Evolutionary conservation across 2,797 vertebrate genomes (phyloP), one percentile per base, ranked within the genome.

Genomic region (Gila robusta): DNA sequence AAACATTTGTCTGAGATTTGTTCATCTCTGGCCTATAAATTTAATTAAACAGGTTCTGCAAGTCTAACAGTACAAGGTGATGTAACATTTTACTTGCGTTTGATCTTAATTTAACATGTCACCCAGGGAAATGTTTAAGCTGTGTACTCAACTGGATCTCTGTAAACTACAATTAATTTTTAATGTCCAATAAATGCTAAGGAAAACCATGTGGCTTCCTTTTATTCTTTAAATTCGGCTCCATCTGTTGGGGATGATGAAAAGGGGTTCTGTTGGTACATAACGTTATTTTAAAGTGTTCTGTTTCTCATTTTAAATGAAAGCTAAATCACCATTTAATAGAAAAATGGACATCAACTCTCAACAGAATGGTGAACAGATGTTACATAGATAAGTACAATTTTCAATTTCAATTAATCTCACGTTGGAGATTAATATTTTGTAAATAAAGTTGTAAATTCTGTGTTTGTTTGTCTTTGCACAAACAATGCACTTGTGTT

Each of bases 91-190:
- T 77, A 52, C 26, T 54, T 37, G 23, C 37, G 26, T 82, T 69
- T 73, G 41, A 72, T 84, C 32, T 84, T 81, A 52, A 84, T 69
- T 39, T 5, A 84, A 70, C 35, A 41, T 84, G 47, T 70, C 47
- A 78, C 47, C 72, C 4, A 4, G 35, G 62, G 32, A 78, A 56
- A 84, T 78, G 35, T 84, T 64, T 77, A 70, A 84, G 12, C 12
- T 54, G 23, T 78, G 47, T 69, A 41, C 62, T 44, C 32, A 78
- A 70, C 32, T 84, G n/a, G n/a, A 78, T 54, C 73, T 39, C 32
- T 69, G 62, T 54, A 69, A 84, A 56, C 17, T 69, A 69, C 23
- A 41, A 77, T 76, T 66, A 0, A 39, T 64, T 76, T 66, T 26
- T 52, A 66, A 84, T 52, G 19, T 76, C 26, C 23, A 77, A 84